phyloP scores from a whole-genome alignment of 2,113 vertebrate species.

The Caranx melampygus region DNA sequence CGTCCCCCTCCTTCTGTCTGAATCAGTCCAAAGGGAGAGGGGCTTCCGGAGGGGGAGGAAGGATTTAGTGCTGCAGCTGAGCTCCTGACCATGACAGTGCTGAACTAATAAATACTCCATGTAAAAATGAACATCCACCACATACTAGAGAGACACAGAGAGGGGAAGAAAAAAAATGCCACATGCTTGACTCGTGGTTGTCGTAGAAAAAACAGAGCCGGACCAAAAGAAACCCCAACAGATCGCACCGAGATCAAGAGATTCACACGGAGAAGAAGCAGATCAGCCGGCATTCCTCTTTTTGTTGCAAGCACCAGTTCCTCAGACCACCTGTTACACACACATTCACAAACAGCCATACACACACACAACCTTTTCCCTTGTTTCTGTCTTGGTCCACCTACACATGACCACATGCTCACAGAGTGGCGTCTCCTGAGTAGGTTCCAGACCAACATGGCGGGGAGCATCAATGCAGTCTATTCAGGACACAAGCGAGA shows the following conservation, averaged over 20 bases:
- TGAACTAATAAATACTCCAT: conserved; percentile 88
- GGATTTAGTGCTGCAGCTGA: conserved; percentile 59
- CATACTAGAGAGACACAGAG: conserved; percentile 24
- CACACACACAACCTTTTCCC: conserved; percentile 15
- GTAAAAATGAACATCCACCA: conserved; percentile 74
- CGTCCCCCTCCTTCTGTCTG: neutral
- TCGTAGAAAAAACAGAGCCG: conserved; percentile 51
- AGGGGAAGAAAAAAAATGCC: conserved; percentile 62
- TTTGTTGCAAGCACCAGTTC: conserved; percentile 43
- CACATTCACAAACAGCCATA: neutral
- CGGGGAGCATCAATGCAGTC: conserved; percentile 48
- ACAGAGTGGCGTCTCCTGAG: conserved; percentile 2
- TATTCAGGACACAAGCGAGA: conserved; percentile 59
- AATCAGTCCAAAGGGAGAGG: conserved; percentile 26
- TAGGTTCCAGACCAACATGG: conserved; percentile 16
- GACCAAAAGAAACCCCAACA: conserved; percentile 64
- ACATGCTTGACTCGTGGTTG: conserved; percentile 75
- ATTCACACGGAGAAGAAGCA: conserved; percentile 42
- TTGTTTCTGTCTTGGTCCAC: conserved; percentile 18
- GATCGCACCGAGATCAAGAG: conserved; percentile 65
- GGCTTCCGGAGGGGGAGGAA: conserved; percentile 15
- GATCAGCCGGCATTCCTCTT: conserved; percentile 36
- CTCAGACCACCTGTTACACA: conserved; percentile 10
- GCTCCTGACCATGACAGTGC: conserved; percentile 76
- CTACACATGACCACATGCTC: conserved; percentile 21